phyloP scores from a whole-genome alignment of 35 echinoderm and acorn worm genomes.

The Lytechinus pictus region DNA sequence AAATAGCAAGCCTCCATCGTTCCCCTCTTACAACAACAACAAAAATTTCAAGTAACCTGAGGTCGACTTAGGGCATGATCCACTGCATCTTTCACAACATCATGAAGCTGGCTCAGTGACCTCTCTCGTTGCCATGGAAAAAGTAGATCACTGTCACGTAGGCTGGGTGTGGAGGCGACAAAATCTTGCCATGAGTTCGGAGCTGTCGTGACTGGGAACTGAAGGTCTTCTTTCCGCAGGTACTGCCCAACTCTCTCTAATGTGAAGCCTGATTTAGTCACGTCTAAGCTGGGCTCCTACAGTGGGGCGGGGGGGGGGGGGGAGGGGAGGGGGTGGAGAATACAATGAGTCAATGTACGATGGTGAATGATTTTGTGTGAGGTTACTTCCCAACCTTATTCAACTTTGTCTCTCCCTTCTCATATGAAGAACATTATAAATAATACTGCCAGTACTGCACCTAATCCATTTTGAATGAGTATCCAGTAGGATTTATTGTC shows the following conservation, averaged over 20 bases:
- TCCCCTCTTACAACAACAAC: neutral
- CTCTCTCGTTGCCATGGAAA: slow-evolving; percentile 80
- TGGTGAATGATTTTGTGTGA: no score
- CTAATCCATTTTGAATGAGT: no score
- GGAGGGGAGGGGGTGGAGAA: no score
- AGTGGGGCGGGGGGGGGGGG: neutral
- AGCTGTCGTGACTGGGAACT: slow-evolving; percentile 49
- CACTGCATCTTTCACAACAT: slow-evolving; percentile 66
- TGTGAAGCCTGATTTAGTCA: slow-evolving; percentile 82
- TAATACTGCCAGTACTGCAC: no score
- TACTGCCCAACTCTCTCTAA: slow-evolving; percentile 97
- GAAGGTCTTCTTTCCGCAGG: slow-evolving; percentile 75
- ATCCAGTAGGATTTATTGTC: no score
- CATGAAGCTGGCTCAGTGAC: slow-evolving; percentile 85
- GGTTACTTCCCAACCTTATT: no score
- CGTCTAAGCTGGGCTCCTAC: slow-evolving; percentile 40
- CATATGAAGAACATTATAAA: no score
- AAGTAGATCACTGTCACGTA: slow-evolving; percentile 71
- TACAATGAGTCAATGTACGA: neutral
- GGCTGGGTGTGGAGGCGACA: slow-evolving; percentile 61
- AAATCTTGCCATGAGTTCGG: slow-evolving; percentile 77
- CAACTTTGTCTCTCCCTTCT: no score
- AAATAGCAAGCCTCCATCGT: neutral
- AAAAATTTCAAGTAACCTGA: slow-evolving; percentile 33
- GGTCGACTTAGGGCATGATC: slow-evolving; percentile 74